Evolutionary conservation across 2,888 invertebrate genomes (phyloP).

Genomic region (Chirona hameri): DNA sequence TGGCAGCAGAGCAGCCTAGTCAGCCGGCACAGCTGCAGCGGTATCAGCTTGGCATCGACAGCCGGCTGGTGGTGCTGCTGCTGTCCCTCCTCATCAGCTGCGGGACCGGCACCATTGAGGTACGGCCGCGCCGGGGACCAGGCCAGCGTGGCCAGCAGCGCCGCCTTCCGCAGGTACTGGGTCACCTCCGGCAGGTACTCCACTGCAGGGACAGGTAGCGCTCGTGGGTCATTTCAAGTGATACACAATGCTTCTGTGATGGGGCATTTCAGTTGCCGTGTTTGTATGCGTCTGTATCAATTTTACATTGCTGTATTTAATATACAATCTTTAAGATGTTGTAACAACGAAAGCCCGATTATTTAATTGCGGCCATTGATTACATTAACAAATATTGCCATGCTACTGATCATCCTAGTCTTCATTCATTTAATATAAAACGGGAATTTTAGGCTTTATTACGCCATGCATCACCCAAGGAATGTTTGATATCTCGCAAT

Average conservation of each 20-base stretch:
- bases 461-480: too few relatives aligned
- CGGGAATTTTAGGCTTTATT: background rate
- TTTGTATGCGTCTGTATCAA: background rate
- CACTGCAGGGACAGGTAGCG: slow-evolving; percentile 47
- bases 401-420: too few relatives aligned
- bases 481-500: background rate
- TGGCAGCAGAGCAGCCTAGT: background rate
- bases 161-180: slow-evolving; percentile 77
- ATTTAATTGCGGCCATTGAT: too few relatives aligned
- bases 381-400: background rate
- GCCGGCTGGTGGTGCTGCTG: too few relatives aligned
- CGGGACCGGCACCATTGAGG: slow-evolving; percentile 33
- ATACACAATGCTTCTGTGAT: too few relatives aligned
- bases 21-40: slow-evolving; percentile 6
- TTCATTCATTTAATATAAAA: background rate
- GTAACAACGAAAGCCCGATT: too few relatives aligned
- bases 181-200: slow-evolving; percentile 56
- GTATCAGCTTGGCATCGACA: background rate
- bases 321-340: background rate
- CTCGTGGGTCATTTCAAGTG: background rate
- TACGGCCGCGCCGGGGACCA: slow-evolving; percentile 48
- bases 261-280: background rate
- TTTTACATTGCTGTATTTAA: background rate
- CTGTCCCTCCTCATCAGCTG: background rate
- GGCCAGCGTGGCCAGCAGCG: slow-evolving; percentile 77